A percentile compares a stretch with the other conserved stretches of the same genome.
phyloP scores from a whole-genome alignment of 2,113 vertebrate species.

The Podiceps cristatus region DNA sequence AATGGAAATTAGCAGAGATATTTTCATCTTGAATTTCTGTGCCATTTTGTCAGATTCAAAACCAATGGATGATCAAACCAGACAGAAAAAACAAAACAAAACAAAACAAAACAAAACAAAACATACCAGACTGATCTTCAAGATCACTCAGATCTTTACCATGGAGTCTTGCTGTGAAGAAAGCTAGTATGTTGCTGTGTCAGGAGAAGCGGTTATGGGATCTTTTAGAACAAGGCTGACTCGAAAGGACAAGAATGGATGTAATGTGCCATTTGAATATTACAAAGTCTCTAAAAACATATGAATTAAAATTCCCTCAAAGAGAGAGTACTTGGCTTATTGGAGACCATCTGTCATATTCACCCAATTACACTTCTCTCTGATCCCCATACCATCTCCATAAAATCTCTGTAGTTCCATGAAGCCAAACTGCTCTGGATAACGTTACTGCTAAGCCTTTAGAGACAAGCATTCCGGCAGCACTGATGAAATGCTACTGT shows the following conservation, averaged over 20 bases:
- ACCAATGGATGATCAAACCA: background rate
- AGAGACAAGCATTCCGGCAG: background rate
- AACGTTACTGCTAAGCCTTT: background rate
- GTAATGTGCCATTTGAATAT: background rate
- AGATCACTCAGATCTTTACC: background rate
- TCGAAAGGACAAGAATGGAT: background rate
- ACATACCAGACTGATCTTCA: background rate
- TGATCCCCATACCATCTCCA: background rate
- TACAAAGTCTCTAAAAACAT: background rate
- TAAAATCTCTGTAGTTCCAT: background rate
- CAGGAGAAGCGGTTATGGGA: background rate
- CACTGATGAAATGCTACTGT: background rate
- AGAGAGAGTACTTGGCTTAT: constrained; percentile 2
- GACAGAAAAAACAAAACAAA: background rate
- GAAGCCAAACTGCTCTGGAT: background rate
- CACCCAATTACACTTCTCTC: constrained; percentile 9
- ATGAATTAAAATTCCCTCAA: constrained; percentile 24
- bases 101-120: background rate
- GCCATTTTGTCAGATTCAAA: background rate
- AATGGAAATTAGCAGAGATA: background rate
- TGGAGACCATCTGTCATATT: constrained; percentile 23
- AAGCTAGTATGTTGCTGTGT: background rate
- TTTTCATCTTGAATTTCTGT: background rate
- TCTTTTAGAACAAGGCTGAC: background rate
- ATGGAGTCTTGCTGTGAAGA: background rate